These are phyloP conservation scores for Embiotoca jacksoni DNA, from an alignment of 2,113 vertebrate genomes.

Conservation along the genomic window DNA sequence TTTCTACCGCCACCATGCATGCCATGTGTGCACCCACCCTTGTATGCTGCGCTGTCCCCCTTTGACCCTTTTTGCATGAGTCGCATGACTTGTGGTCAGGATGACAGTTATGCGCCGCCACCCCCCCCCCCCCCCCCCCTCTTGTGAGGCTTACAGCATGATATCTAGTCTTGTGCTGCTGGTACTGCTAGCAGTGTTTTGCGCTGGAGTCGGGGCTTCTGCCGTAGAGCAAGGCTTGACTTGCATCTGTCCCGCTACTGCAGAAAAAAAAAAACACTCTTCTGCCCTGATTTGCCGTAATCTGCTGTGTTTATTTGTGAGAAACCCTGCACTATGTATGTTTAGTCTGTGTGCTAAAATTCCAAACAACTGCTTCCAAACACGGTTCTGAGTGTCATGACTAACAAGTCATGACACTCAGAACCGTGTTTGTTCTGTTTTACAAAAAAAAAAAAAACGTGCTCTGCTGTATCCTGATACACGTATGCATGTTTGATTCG, in stretches of 20 bases:
- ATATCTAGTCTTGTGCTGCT: constrained; percentile 15
- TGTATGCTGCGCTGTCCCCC: constrained; percentile 54
- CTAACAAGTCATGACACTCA: too few species aligned
- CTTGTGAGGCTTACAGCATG: constrained; percentile 43
- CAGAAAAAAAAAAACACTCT: not conserved
- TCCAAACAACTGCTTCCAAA: constrained; percentile 5
- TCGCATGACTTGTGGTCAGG: constrained; percentile 58
- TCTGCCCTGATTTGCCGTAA: constrained; percentile 5
- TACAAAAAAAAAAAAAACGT: not conserved
- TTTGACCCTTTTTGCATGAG: constrained; percentile 72
- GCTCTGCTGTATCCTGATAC: not conserved
- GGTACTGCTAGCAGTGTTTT: constrained; percentile 2
- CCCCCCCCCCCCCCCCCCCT: not conserved
- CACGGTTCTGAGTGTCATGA: too few species aligned
- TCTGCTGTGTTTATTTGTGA: constrained; percentile 9
- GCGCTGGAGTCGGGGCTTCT: constrained; percentile 17
- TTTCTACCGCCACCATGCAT: constrained; percentile 78
- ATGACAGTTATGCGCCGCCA: constrained; percentile 24
- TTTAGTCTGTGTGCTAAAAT: constrained; percentile 29
- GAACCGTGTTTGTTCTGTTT: not conserved
- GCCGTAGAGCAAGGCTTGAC: constrained; percentile 18
- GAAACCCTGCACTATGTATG: constrained; percentile 12
- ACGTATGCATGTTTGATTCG: constrained; percentile 4
- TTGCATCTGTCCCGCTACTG: constrained; percentile 24
- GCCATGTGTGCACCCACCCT: constrained; percentile 81